A percentile compares a stretch with the other conserved stretches of the same genome.
These are phyloP conservation scores for Neuroterus valhalla DNA, from an alignment of 1,140 invertebrate species.

Conservation along the genomic window DNA sequence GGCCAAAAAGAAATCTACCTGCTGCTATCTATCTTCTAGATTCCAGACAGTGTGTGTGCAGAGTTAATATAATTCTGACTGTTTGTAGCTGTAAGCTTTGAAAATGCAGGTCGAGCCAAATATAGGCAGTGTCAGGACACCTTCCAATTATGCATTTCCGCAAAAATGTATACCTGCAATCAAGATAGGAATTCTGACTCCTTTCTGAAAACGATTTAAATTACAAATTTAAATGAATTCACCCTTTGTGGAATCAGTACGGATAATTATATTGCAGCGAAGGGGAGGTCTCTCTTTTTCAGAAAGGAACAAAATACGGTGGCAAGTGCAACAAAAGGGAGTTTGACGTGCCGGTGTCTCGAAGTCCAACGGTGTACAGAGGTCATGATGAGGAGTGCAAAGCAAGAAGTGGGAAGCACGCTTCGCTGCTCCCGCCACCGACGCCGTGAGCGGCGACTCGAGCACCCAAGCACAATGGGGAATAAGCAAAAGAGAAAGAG, in stretches of 20 bases:
- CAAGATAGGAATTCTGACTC: neutral
- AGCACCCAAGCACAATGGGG: constrained; percentile 52
- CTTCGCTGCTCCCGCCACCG: constrained; percentile 68
- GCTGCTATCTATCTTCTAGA: neutral
- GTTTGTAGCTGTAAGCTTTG: neutral
- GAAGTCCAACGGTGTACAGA: constrained; percentile 58
- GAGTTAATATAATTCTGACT: neutral
- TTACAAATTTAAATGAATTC: constrained; percentile 25
- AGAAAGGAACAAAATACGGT: constrained; percentile 32
- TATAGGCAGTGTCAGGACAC: no score
- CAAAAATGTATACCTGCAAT: neutral
- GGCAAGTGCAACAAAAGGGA: constrained; percentile 56
- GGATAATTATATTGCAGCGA: constrained; percentile 2
- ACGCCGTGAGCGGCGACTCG: constrained; percentile 40
- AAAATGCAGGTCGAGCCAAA: no score
- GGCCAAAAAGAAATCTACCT: constrained; percentile 4
- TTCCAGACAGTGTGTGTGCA: neutral
- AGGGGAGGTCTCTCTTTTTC: neutral
- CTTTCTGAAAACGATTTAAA: constrained; percentile 21
- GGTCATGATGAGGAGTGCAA: constrained; percentile 69
- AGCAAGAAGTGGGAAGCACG: constrained; percentile 73
- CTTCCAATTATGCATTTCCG: no score
- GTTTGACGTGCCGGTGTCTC: constrained; percentile 51
- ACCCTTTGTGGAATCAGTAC: constrained; percentile 7
- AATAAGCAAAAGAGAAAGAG: constrained; percentile 55